These are phyloP conservation scores for Dreissena polymorpha DNA, from an alignment of 1,140 invertebrate species.

Conservation along the genomic window DNA sequence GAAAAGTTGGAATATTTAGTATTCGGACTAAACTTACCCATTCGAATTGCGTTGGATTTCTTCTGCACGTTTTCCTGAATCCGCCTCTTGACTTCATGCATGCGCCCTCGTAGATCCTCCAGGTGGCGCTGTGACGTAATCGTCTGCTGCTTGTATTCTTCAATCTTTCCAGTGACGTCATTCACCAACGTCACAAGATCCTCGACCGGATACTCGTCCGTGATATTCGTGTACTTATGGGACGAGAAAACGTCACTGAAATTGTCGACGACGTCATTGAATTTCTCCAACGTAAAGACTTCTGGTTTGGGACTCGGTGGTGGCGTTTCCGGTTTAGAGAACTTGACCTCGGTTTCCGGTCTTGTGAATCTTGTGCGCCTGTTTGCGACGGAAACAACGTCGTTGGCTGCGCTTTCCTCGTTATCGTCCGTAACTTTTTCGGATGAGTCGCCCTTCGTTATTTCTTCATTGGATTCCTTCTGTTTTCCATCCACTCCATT, in stretches of 20 bases:
- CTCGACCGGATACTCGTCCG: slow-evolving; percentile 52
- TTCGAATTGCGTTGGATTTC: slow-evolving; percentile 33
- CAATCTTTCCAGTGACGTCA: slow-evolving; percentile 36
- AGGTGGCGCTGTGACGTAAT: slow-evolving; percentile 42
- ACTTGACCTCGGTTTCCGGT: slow-evolving; percentile 16
- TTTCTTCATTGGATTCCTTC: background rate
- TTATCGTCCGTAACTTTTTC: background rate
- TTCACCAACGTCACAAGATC: slow-evolving; percentile 12
- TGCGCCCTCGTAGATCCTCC: slow-evolving; percentile 29
- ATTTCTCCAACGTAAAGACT: slow-evolving; percentile 41
- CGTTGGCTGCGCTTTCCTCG: background rate
- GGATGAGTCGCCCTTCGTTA: background rate
- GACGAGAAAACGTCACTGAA: slow-evolving; percentile 33
- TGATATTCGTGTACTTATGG: slow-evolving; percentile 32
- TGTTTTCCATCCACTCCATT: background rate
- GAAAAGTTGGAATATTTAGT: background rate
- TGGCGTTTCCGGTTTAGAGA: slow-evolving; percentile 8
- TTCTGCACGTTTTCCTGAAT: slow-evolving; percentile 44
- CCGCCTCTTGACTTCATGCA: slow-evolving; percentile 46
- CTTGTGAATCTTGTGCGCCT: slow-evolving; percentile 5
- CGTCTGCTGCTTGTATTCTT: slow-evolving; percentile 51
- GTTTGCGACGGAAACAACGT: background rate
- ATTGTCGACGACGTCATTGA: slow-evolving; percentile 29
- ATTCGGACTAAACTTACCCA: slow-evolving; percentile 27
- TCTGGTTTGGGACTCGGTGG: slow-evolving; percentile 25